Base-by-base conservation (phyloP, 1,140 invertebrate species). In the Amphibalanus amphitrite region DNA sequence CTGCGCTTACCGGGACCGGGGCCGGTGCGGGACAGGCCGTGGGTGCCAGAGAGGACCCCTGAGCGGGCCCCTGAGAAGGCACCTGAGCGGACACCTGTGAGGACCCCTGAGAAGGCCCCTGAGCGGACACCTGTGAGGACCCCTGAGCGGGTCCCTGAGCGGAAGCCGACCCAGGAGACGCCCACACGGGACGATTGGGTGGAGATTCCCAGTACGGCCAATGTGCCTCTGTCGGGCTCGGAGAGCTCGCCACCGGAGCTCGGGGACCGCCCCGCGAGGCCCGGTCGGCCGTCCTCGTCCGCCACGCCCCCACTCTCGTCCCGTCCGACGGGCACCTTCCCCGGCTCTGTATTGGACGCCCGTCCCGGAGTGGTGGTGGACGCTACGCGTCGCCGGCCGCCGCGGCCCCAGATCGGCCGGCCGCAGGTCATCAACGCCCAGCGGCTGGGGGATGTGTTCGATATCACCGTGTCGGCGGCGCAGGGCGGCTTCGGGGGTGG, bases 391-490 rank as follows among this genome's bases (percentile, higher is more conserved):
- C 72, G 71, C 68, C 71, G 69, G 1, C 74, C 71, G 25, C 70
- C 70, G 28, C 80, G 77, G 73, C 80, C 77, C 0, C 72, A 76
- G 15, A 77, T 77, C 23, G 25, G 28, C 3, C 13, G n/a, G 25
- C n/a, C 25, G 30, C 69, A 26, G 71, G 40, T 69, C 67, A 29
- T 29, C 29, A 67, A 40, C 29, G 25, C 25, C 70, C 73, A 40
- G 72, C 72, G 70, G 69, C 71, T 84, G 73, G 89, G 90, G 6
- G 91, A 94, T 77, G 88, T 92, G 30, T 94, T 94, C 77, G 91
- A 94, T 75, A 87, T 94, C 0, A 92, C 91, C 0, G 87, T 94
- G 0, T 91, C 90, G 0, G 91, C 90, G 6, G 88, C 92, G 69
- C 91, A 94, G 78, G 90, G 90, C 67, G 88, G 88, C 0, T 88